phyloP scores from a whole-genome alignment of 2,113 vertebrate genomes.

The Mesocricetus auratus region DNA sequence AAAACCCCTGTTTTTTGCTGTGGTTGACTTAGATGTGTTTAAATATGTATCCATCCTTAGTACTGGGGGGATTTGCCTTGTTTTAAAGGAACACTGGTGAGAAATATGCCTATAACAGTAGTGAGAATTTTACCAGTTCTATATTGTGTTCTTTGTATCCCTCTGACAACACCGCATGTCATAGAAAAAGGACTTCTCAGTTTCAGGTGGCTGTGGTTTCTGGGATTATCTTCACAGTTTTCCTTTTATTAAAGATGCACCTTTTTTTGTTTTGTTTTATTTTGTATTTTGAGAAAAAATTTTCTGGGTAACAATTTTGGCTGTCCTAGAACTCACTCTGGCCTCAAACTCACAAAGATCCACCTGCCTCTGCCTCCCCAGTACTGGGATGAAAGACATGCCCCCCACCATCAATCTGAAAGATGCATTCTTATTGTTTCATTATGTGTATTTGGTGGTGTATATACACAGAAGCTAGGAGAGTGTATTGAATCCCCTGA shows the following conservation, averaged over 20 bases:
- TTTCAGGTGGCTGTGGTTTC: neutral
- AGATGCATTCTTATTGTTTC: neutral
- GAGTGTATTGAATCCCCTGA: no score
- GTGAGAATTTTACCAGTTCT: neutral
- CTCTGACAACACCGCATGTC: neutral
- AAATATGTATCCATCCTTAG: conserved; percentile 63
- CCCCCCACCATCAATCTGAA: neutral
- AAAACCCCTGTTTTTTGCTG: conserved; percentile 52
- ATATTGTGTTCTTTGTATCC: neutral
- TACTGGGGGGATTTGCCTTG: conserved; percentile 17
- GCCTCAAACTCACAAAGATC: neutral
- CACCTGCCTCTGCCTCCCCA: neutral
- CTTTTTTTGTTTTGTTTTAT: neutral
- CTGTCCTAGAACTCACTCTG: neutral
- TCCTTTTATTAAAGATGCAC: neutral
- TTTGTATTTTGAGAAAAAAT: neutral
- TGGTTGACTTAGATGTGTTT: conserved; percentile 56
- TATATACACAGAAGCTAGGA: neutral
- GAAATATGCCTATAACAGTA: conserved; percentile 2
- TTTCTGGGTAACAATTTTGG: neutral
- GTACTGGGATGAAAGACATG: neutral
- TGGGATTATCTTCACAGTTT: neutral
- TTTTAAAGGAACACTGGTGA: conserved; percentile 48
- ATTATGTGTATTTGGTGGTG: neutral
- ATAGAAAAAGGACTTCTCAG: neutral